Conservation (phyloP, 1,140 invertebrate genomes). For the Druon quercuslanigerum region DNA sequence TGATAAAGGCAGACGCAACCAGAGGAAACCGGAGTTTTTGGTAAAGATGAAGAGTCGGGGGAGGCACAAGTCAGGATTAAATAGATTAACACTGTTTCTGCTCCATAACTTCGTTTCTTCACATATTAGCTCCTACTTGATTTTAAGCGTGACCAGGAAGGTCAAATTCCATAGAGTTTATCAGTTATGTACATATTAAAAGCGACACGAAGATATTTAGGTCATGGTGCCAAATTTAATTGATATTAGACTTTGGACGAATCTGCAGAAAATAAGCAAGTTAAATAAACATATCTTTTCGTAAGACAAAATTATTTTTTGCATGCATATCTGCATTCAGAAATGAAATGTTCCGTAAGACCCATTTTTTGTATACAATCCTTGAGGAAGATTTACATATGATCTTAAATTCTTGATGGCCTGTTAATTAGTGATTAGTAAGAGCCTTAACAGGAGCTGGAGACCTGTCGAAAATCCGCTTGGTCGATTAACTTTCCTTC, state of each 20-base stretch:
- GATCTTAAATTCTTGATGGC: not conserved
- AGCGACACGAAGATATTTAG: not conserved
- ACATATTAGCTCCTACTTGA: conserved; percentile 50
- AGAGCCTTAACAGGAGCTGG: not conserved
- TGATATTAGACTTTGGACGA: too few species aligned
- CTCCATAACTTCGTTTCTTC: conserved; percentile 56
- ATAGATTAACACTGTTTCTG: conserved; percentile 66
- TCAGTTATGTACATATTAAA: not conserved
- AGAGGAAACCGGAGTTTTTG: conserved; percentile 67
- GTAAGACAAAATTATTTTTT: too few species aligned
- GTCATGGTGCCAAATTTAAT: too few species aligned
- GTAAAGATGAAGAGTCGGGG: conserved; percentile 44
- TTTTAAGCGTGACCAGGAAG: conserved; percentile 50
- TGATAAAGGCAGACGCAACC: conserved; percentile 69
- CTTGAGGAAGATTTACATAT: too few species aligned
- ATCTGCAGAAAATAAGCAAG: too few species aligned
- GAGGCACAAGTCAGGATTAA: conserved; percentile 55
- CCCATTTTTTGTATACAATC: too few species aligned
- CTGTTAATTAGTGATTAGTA: conserved; percentile 35
- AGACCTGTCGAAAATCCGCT: conserved; percentile 8
- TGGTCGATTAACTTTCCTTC: conserved; percentile 37
- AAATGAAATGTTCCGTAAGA: too few species aligned
- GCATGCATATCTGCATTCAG: too few species aligned
- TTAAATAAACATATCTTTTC: too few species aligned
- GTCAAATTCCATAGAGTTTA: not conserved